These are phyloP conservation scores for Trisateles emortualis DNA, from an alignment of 2,888 invertebrate species.

Conservation along the genomic window DNA sequence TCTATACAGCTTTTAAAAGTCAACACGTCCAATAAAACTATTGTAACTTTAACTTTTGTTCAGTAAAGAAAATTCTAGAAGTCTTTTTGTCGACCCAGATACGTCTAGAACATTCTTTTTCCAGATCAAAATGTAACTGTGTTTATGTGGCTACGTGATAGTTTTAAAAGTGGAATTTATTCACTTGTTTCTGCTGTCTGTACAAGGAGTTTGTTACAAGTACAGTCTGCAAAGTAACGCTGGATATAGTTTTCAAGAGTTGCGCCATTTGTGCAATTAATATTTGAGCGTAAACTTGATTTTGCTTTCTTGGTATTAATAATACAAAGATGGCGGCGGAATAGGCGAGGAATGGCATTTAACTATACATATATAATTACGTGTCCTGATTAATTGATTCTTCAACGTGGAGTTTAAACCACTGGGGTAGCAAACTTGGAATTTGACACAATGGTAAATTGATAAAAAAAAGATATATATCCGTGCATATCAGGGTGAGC, in stretches of 20 bases:
- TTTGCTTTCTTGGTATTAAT: constrained; percentile 3
- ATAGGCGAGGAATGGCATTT: too few relatives aligned
- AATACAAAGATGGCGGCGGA: too few relatives aligned
- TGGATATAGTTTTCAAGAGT: constrained; percentile 24
- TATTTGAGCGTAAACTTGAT: constrained; percentile 17
- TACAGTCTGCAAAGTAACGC: constrained; percentile 8
- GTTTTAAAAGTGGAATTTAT: constrained; percentile 20
- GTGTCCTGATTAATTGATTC: too few relatives aligned
- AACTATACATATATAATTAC: too few relatives aligned
- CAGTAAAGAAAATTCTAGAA: not conserved
- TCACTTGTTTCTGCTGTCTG: constrained; percentile 36
- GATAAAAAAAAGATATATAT: too few relatives aligned
- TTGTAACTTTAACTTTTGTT: not conserved
- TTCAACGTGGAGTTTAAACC: too few relatives aligned
- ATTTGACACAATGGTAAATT: too few relatives aligned
- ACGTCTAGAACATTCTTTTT: not conserved
- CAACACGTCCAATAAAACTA: too few relatives aligned
- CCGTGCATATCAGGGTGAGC: too few relatives aligned
- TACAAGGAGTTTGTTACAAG: constrained; percentile 21
- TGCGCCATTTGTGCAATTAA: constrained; percentile 32
- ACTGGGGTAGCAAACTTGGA: too few relatives aligned
- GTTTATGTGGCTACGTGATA: constrained; percentile 21
- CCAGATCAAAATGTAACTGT: not conserved
- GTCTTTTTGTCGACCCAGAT: not conserved
- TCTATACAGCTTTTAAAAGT: too few relatives aligned